Evolutionary conservation across 2,888 invertebrate species (phyloP).

Genomic region (Ellobium chinense): DNA sequence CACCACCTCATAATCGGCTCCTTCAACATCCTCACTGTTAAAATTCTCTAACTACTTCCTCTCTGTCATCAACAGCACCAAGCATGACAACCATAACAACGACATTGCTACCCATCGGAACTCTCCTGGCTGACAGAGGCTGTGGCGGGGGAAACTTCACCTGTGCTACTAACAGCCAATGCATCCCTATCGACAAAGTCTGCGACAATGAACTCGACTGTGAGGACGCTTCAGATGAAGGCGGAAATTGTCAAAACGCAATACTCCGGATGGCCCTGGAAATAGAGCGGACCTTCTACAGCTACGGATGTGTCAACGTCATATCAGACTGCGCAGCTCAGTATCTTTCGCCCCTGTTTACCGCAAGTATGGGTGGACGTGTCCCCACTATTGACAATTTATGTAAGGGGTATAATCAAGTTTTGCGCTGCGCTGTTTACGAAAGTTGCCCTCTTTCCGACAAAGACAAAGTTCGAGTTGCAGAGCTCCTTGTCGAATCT

Average conservation of each 20-base stretch:
- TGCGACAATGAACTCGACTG: slow-evolving; percentile 5
- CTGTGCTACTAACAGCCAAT: slow-evolving; percentile 7
- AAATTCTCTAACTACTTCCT: too few relatives aligned
- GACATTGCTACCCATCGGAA: too few relatives aligned
- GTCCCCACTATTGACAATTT: background rate
- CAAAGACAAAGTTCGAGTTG: background rate
- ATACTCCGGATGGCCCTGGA: background rate
- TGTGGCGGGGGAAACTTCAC: background rate
- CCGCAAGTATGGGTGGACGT: background rate
- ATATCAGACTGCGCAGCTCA: background rate
- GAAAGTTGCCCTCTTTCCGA: slow-evolving; percentile 16
- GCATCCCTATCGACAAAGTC: background rate
- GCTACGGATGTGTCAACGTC: background rate
- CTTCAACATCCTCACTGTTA: too few relatives aligned
- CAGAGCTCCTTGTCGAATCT: background rate
- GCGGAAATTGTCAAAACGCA: background rate
- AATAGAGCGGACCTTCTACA: slow-evolving; percentile 3
- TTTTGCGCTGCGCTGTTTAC: background rate
- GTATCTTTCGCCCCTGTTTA: background rate
- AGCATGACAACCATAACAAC: too few relatives aligned
- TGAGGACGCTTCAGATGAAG: slow-evolving; percentile 16
- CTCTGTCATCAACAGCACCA: background rate
- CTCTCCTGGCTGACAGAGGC: too few relatives aligned
- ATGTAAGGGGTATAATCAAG: background rate
- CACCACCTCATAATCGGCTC: too few relatives aligned